These are phyloP conservation scores for Todiramphus saurophagus DNA, from an alignment of 2,113 vertebrate genomes.

Conservation along the genomic window DNA sequence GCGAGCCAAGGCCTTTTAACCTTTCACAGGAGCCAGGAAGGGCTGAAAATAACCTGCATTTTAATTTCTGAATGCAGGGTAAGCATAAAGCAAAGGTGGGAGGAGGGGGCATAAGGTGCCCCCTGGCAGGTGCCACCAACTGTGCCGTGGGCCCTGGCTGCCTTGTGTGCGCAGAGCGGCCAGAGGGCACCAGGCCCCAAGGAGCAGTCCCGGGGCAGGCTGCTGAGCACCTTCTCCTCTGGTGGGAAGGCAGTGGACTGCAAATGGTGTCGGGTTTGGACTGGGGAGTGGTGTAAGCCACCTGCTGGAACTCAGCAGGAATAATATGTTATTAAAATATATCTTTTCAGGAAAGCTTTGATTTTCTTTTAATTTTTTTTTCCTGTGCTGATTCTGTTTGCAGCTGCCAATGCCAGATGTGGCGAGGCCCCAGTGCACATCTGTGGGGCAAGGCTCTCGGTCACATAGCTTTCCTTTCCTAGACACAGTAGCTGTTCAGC, in stretches of 20 bases:
- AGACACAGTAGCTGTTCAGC: neutral
- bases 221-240: fast-evolving
- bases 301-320: neutral
- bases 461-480: neutral
- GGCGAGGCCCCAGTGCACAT: fast-evolving
- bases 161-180: neutral
- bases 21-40: neutral
- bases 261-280: neutral
- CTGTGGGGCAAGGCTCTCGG: neutral
- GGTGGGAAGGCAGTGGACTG: neutral
- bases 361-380: neutral
- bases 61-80: neutral
- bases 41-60: neutral
- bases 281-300: neutral
- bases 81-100: neutral
- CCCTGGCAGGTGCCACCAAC: neutral
- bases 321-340: neutral
- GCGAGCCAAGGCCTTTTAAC: neutral
- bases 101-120: neutral
- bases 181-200: neutral
- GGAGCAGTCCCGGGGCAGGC: neutral
- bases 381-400: neutral
- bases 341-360: neutral
- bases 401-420: neutral
- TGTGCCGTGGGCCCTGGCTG: neutral